Conservation (phyloP, 2,113 vertebrate species). For the Cynopterus brachyotis region DNA sequence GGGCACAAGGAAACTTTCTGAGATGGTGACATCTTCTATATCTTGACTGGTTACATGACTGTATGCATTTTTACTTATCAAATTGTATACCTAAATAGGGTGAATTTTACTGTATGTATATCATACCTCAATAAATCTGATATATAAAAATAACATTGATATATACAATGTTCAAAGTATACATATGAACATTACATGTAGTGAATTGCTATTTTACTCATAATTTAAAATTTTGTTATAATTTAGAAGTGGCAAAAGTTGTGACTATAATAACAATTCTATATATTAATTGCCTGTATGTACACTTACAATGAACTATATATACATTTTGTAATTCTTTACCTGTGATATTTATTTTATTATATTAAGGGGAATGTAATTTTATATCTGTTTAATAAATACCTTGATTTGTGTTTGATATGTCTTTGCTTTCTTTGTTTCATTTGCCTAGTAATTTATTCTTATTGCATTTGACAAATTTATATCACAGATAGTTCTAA, state of each 20-base stretch:
- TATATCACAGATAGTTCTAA: not conserved
- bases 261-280: not conserved
- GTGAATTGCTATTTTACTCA: not conserved
- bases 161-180: not conserved
- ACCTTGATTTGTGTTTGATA: not conserved
- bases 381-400: not conserved
- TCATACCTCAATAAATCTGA: not conserved
- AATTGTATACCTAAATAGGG: not conserved
- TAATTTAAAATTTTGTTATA: not conserved
- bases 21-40: not conserved
- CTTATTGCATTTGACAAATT: not conserved
- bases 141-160: not conserved
- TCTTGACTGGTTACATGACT: not conserved
- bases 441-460: not conserved
- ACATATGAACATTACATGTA: not conserved
- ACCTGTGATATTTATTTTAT: not conserved
- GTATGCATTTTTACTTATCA: not conserved
- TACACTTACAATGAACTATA: not conserved
- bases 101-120: not conserved
- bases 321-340: not conserved
- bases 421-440: not conserved
- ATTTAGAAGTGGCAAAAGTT: not conserved
- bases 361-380: not conserved
- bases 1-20: not conserved
- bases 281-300: not conserved